Evolutionary conservation across 2,888 invertebrate genomes (phyloP).

Genomic region (Lasioglossum lativentre): DNA sequence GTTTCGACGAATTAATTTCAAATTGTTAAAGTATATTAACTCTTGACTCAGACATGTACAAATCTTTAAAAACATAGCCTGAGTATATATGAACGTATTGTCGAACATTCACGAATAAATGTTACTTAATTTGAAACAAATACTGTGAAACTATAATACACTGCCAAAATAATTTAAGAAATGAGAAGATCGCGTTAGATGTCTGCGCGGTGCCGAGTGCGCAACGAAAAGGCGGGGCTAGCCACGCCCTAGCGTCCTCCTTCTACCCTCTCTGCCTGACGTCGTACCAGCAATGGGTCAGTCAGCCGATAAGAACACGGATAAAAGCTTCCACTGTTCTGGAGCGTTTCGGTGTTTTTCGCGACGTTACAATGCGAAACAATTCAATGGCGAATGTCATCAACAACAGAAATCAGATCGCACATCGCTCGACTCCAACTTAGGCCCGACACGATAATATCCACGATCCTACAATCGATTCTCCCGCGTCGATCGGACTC

Average conservation of each 20-base stretch:
- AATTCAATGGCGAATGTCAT: background rate
- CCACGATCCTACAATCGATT: background rate
- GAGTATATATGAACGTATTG: background rate
- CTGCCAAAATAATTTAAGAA: background rate
- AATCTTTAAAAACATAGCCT: background rate
- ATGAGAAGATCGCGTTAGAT: background rate
- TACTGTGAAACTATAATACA: background rate
- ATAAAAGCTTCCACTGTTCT: background rate
- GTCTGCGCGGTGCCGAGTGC: background rate
- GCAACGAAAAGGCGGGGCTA: background rate
- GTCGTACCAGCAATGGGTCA: background rate
- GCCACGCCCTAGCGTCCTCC: background rate
- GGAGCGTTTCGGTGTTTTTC: background rate
- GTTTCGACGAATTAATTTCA: background rate
- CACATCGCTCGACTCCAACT: background rate
- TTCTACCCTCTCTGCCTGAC: too few relatives aligned
- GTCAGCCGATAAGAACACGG: background rate
- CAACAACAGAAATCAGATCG: background rate
- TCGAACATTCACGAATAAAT: background rate
- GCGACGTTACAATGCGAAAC: background rate
- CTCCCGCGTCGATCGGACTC: slow-evolving; percentile 31
- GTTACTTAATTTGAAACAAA: background rate
- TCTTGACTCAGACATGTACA: background rate
- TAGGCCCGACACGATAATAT: slow-evolving; percentile 57
- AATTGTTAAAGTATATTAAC: background rate